Percentiles rank a stretch among this genome's conserved stretches.
Conservation (phyloP, 2,113 vertebrate genomes). For the Brachyhypopomus gauderio region DNA sequence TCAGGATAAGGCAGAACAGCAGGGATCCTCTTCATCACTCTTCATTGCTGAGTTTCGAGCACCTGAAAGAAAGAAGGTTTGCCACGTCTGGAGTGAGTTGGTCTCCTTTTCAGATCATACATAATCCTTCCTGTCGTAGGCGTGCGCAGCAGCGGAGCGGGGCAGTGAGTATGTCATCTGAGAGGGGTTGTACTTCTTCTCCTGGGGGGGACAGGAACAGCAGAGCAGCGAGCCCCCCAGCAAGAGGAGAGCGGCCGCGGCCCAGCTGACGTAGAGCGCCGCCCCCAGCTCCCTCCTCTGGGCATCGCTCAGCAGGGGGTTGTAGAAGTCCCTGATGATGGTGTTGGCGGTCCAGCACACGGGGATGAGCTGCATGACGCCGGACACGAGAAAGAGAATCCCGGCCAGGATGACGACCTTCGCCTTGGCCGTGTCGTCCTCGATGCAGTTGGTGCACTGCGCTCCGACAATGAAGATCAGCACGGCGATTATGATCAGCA, state of each 20-base stretch:
- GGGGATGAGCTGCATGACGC: slow-evolving; percentile 76
- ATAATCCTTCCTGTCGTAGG: slow-evolving; percentile 74
- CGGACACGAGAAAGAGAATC: slow-evolving; percentile 72
- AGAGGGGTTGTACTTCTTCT: slow-evolving; percentile 70
- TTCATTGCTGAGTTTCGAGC: too few species aligned
- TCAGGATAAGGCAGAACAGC: too few species aligned
- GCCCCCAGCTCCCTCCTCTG: slow-evolving; percentile 74
- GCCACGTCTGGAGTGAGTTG: background rate
- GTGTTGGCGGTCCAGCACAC: slow-evolving; percentile 76
- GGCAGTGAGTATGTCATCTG: slow-evolving; percentile 70
- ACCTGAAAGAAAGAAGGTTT: background rate
- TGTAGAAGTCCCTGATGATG: slow-evolving; percentile 78
- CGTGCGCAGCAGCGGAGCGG: slow-evolving; percentile 55
- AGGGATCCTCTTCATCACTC: too few species aligned
- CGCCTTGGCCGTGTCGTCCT: slow-evolving; percentile 73
- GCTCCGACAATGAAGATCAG: slow-evolving; percentile 74
- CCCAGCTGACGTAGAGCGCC: slow-evolving; percentile 75
- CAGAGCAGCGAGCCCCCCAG: slow-evolving; percentile 73
- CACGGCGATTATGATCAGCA: slow-evolving; percentile 71
- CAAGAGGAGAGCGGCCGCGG: slow-evolving; percentile 67
- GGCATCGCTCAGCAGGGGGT: slow-evolving; percentile 69
- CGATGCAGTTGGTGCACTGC: slow-evolving; percentile 80
- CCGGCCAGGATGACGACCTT: slow-evolving; percentile 77
- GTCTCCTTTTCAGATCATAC: slow-evolving; percentile 59
- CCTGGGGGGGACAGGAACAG: slow-evolving; percentile 73